A percentile compares a stretch with the other conserved stretches of the same genome.
Conservation (phyloP, 2,113 vertebrate genomes). For the Psittacus erithacus region DNA sequence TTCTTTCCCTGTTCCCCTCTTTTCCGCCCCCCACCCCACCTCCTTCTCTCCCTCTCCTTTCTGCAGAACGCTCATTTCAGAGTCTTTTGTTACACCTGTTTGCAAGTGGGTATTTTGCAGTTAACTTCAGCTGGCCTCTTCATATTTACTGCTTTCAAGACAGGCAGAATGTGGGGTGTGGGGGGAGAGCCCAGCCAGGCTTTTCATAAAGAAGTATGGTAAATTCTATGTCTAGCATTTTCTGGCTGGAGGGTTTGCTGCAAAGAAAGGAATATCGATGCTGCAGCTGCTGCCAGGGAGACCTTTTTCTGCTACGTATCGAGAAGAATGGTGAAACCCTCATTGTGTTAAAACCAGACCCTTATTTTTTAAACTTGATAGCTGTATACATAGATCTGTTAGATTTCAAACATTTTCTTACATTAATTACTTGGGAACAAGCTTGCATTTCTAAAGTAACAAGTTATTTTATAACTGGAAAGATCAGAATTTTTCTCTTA, state of each 20-base stretch:
- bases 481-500: background rate
- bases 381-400: background rate
- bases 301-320: background rate
- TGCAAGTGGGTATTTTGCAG: constrained; percentile 47
- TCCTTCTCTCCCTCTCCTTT: background rate
- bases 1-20: background rate
- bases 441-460: background rate
- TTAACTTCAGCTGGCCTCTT: constrained; percentile 46
- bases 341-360: background rate
- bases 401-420: background rate
- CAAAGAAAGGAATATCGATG: constrained; percentile 24
- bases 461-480: background rate
- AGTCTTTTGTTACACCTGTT: constrained; percentile 63
- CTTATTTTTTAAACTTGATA: background rate
- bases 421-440: constrained; percentile 2
- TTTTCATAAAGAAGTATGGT: constrained; percentile 1
- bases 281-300: constrained; percentile 34
- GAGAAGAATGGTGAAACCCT: background rate
- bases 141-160: constrained; percentile 33
- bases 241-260: constrained; percentile 12
- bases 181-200: background rate
- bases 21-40: background rate
- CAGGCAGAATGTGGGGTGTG: constrained; percentile 1
- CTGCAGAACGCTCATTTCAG: background rate
- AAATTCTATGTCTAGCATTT: constrained; percentile 10